Percentiles rank a stretch among this genome's conserved stretches.
Evolutionary conservation across 2,888 invertebrate genomes (phyloP).

Genomic region (Frankliniella fusca): DNA sequence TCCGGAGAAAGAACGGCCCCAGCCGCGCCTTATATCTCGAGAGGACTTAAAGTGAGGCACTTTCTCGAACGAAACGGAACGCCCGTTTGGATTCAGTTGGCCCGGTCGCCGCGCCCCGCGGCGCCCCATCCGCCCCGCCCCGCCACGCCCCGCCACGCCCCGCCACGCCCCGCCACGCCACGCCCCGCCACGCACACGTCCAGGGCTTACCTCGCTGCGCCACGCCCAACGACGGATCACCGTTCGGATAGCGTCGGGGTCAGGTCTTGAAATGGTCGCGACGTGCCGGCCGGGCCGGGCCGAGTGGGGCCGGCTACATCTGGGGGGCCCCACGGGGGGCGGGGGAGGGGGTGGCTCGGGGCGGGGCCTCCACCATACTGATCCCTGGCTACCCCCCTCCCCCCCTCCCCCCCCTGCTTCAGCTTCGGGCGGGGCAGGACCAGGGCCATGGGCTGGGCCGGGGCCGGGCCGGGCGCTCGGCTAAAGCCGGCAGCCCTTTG

Average conservation of each 20-base stretch:
- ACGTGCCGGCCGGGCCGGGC: neutral
- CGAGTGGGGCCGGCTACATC: neutral
- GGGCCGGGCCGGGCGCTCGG: neutral
- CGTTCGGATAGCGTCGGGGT: slow-evolving; percentile 13
- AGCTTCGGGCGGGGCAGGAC: neutral
- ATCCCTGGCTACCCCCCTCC: neutral
- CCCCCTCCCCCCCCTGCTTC: neutral
- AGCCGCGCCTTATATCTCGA: slow-evolving; percentile 5
- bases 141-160: neutral
- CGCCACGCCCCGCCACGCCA: neutral
- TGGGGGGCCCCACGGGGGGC: neutral
- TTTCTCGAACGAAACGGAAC: slow-evolving; percentile 18
- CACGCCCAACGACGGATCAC: neutral
- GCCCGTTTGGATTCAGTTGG: slow-evolving; percentile 20
- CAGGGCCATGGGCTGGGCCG: neutral
- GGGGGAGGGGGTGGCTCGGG: neutral
- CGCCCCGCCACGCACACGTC: neutral
- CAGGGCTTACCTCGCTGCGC: neutral
- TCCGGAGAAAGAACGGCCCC: neutral
- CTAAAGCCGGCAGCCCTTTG: neutral
- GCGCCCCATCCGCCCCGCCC: neutral
- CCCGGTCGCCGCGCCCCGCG: neutral
- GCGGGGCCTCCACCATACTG: neutral
- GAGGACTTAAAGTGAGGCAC: slow-evolving; percentile 24
- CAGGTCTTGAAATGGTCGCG: slow-evolving; percentile 13